Evolutionary conservation across 2,113 vertebrate genomes (phyloP).

Genomic region (Percopsis transmontana): DNA sequence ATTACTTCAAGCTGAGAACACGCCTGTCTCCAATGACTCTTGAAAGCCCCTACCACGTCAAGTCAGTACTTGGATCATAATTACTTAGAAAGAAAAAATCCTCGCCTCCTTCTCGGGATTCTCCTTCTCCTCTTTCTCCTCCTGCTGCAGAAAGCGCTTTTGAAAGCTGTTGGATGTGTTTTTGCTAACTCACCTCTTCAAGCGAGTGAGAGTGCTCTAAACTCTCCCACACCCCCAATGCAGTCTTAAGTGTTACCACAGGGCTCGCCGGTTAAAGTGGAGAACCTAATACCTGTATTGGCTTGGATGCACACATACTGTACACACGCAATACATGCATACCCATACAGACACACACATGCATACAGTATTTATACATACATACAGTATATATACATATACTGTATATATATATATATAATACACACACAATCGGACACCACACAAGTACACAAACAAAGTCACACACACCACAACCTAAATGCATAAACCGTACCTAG

Average conservation of each 20-base stretch:
- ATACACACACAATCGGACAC: too few species aligned
- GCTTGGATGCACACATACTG: neutral
- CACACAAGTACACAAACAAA: too few species aligned
- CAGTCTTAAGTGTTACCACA: slow-evolving; percentile 6
- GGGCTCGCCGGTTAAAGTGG: slow-evolving; percentile 1
- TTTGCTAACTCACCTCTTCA: slow-evolving; percentile 14
- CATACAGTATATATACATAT: too few species aligned
- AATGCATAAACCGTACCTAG: too few species aligned
- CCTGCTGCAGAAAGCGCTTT: neutral
- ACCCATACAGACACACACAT: neutral
- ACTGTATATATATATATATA: too few species aligned
- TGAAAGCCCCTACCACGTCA: slow-evolving; percentile 20
- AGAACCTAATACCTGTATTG: slow-evolving; percentile 1
- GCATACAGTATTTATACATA: neutral
- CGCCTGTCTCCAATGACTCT: slow-evolving; percentile 6
- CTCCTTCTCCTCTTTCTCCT: neutral
- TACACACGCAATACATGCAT: neutral
- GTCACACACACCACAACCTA: too few species aligned
- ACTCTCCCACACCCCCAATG: slow-evolving; percentile 14
- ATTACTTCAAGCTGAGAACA: neutral
- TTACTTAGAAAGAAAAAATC: slow-evolving; percentile 13
- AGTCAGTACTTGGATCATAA: slow-evolving; percentile 5
- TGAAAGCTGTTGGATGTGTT: slow-evolving; percentile 19
- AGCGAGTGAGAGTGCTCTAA: slow-evolving; percentile 1
- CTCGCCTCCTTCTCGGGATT: neutral